phyloP scores from a whole-genome alignment of 1,140 invertebrate genomes.

The Dolichoris vasculosae region DNA sequence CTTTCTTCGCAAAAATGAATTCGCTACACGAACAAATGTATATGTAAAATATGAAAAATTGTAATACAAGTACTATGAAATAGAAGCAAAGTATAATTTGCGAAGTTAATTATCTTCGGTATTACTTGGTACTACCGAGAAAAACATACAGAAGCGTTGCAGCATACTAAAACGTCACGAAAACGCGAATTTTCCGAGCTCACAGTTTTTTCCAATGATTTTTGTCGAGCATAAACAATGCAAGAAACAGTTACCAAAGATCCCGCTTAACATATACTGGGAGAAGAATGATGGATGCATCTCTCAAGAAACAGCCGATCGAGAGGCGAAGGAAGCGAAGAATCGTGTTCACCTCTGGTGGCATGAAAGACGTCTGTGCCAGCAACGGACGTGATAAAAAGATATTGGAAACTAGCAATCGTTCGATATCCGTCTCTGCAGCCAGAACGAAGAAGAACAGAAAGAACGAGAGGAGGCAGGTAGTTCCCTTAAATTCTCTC shows the following conservation, averaged over 20 bases:
- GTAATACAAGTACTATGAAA: neutral
- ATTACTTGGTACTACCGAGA: neutral
- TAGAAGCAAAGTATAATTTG: neutral
- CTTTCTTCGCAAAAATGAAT: too few species aligned
- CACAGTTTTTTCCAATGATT: too few species aligned
- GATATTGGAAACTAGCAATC: slow-evolving; percentile 40
- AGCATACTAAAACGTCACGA: too few species aligned
- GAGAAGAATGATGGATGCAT: neutral
- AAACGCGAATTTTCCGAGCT: too few species aligned
- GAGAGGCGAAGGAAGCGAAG: neutral
- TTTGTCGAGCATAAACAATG: neutral
- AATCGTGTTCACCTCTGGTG: slow-evolving; percentile 33
- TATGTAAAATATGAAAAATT: neutral
- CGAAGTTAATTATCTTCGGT: neutral
- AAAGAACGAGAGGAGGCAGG: slow-evolving; percentile 13
- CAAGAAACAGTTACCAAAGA: neutral
- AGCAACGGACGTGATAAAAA: slow-evolving; percentile 46
- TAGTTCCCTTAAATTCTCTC: slow-evolving; percentile 45
- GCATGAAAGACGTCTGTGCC: slow-evolving; percentile 35
- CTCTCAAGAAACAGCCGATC: neutral
- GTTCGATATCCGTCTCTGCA: slow-evolving; percentile 30
- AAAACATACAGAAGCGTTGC: too few species aligned
- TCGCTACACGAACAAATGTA: too few species aligned
- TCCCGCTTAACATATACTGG: neutral
- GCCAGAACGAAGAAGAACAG: neutral